These are phyloP conservation scores for Labeo rohita DNA, from an alignment of 2,113 vertebrate genomes.

Conservation along the genomic window DNA sequence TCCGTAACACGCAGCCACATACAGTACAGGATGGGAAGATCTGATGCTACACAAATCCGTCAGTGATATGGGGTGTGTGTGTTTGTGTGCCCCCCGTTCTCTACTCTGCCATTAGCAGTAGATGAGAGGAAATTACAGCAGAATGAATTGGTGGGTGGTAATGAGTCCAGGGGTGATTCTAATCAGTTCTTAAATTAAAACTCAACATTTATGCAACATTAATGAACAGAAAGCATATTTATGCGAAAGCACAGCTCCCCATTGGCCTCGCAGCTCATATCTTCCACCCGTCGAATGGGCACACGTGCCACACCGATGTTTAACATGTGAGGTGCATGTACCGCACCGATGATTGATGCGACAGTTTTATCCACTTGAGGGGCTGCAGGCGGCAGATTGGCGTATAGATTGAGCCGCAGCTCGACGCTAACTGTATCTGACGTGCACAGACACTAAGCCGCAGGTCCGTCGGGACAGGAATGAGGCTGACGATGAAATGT, in stretches of 20 bases:
- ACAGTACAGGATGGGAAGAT: conserved; percentile 33
- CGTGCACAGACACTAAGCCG: conserved; percentile 46
- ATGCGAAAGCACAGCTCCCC: conserved; percentile 2
- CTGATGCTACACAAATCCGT: conserved; percentile 50
- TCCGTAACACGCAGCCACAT: conserved; percentile 50
- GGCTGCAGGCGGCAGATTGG: conserved; percentile 34
- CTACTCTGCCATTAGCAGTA: conserved; percentile 55
- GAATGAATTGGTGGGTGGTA: conserved; percentile 71
- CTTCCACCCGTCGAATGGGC: neutral
- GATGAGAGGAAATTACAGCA: conserved; percentile 58
- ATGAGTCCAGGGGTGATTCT: conserved; percentile 72
- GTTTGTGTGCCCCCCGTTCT: conserved; percentile 28
- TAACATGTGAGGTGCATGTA: conserved; percentile 33
- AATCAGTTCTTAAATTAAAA: conserved; percentile 76
- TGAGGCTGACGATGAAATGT: conserved; percentile 35
- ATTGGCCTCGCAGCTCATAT: neutral
- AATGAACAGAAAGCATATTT: conserved; percentile 67
- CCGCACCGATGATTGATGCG: conserved; percentile 38
- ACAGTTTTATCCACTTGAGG: conserved; percentile 30
- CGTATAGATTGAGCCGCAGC: conserved; percentile 1
- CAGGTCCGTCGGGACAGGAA: conserved; percentile 21
- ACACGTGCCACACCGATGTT: conserved; percentile 26
- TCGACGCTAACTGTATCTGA: conserved; percentile 47
- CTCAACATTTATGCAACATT: conserved; percentile 76
- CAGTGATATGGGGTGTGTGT: neutral